phyloP scores from a whole-genome alignment of 2,113 vertebrate species.

The Pygoscelis antarcticus region DNA sequence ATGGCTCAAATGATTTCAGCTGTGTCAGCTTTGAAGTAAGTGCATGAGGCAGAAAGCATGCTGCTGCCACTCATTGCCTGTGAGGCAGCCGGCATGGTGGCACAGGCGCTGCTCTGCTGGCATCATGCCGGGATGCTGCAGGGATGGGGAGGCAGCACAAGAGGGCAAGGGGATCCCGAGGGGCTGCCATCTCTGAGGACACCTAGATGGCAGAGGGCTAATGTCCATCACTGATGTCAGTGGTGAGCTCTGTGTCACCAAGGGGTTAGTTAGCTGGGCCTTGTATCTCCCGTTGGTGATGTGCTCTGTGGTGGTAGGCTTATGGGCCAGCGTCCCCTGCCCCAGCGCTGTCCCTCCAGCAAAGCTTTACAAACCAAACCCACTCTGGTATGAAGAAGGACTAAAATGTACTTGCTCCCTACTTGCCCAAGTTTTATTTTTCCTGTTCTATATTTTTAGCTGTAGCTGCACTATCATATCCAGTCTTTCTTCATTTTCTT shows the following conservation, averaged over 20 bases:
- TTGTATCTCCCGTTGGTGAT: fast-evolving
- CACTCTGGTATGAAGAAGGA: neutral
- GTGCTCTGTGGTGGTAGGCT: fast-evolving
- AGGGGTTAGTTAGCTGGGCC: neutral
- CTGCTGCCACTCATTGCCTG: fast-evolving
- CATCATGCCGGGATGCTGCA: fast-evolving
- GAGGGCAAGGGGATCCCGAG: fast-evolving
- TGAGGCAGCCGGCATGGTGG: fast-evolving
- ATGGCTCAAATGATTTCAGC: neutral
- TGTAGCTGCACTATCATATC: neutral
- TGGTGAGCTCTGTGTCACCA: fast-evolving
- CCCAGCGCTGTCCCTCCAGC: neutral
- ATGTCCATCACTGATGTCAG: fast-evolving
- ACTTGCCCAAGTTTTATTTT: neutral
- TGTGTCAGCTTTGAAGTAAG: neutral
- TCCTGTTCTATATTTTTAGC: neutral
- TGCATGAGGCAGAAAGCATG: fast-evolving
- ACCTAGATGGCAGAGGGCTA: fast-evolving
- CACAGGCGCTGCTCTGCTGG: fast-evolving
- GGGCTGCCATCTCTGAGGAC: neutral
- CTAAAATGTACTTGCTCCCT: neutral
- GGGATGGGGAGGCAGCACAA: neutral
- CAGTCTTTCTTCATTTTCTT: neutral
- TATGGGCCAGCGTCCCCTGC: fast-evolving
- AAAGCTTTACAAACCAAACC: neutral